phyloP scores from a whole-genome alignment of 2,113 vertebrate species.

The Poecilia latipinna region DNA sequence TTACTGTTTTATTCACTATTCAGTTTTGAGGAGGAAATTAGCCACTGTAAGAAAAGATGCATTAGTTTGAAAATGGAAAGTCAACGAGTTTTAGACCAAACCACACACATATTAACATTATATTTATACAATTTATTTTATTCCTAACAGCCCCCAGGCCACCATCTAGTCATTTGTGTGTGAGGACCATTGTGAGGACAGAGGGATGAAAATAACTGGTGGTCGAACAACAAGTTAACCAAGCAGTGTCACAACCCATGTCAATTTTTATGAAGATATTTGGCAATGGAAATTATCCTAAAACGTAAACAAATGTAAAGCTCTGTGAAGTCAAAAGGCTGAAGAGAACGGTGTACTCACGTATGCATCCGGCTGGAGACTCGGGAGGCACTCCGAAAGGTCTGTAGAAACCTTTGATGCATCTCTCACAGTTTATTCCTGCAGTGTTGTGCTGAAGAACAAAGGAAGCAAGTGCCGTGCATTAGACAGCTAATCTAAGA shows the following conservation, averaged over 20 bases:
- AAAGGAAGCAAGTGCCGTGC: conserved; percentile 8
- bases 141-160: not conserved
- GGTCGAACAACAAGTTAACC: too few species aligned
- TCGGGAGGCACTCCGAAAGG: conserved; percentile 76
- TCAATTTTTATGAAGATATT: not conserved
- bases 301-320: not conserved
- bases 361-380: conserved; percentile 84
- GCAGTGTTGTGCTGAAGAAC: conserved; percentile 90
- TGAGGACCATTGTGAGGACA: not conserved
- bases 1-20: not conserved
- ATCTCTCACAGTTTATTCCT: conserved; percentile 92
- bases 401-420: conserved; percentile 87
- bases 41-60: not conserved
- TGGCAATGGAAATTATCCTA: not conserved
- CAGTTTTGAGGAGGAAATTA: not conserved
- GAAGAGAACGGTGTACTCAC: conserved; percentile 76
- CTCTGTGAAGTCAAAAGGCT: not conserved
- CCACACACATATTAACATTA: not conserved
- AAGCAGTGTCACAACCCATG: not conserved
- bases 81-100: not conserved
- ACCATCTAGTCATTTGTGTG: conserved; percentile 7
- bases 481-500: not conserved
- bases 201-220: too few species aligned
- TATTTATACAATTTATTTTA: not conserved
- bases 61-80: not conserved